Conservation (phyloP, 2,113 vertebrate genomes). For the Noctilio leporinus region DNA sequence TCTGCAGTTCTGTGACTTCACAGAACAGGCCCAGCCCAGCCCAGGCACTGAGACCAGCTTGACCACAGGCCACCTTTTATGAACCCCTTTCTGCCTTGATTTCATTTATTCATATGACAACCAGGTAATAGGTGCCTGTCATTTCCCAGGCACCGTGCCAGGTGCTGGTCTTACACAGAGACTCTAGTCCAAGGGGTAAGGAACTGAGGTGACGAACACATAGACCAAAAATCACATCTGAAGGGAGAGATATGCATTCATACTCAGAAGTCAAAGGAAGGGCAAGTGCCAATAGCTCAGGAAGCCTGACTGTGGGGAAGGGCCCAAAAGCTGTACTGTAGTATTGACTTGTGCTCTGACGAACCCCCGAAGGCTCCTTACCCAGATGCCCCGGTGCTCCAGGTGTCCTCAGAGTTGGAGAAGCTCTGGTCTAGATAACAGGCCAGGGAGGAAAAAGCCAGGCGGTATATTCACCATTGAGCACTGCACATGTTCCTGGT, state of each 20-base stretch:
- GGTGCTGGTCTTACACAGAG: too few relatives aligned
- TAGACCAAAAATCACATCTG: background rate
- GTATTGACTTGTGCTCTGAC: background rate
- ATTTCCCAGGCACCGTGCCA: background rate
- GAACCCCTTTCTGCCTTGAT: background rate
- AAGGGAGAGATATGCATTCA: background rate
- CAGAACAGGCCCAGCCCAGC: background rate
- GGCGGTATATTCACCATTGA: background rate
- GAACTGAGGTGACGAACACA: background rate
- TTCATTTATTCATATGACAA: background rate
- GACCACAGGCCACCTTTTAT: background rate
- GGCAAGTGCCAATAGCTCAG: background rate
- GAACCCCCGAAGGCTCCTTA: background rate
- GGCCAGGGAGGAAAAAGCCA: background rate
- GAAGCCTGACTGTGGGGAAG: too few relatives aligned
- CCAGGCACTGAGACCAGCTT: background rate
- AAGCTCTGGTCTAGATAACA: background rate
- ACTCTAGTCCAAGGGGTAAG: background rate
- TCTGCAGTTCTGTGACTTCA: background rate
- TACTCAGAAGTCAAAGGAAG: background rate
- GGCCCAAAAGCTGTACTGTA: background rate
- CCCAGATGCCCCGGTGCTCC: background rate
- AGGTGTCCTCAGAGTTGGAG: background rate
- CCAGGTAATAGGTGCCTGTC: background rate
- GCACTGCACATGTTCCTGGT: background rate